Percentiles rank a stretch among this genome's conserved stretches.
phyloP scores from a whole-genome alignment of 2,113 vertebrate species.

The Rattus rattus region DNA sequence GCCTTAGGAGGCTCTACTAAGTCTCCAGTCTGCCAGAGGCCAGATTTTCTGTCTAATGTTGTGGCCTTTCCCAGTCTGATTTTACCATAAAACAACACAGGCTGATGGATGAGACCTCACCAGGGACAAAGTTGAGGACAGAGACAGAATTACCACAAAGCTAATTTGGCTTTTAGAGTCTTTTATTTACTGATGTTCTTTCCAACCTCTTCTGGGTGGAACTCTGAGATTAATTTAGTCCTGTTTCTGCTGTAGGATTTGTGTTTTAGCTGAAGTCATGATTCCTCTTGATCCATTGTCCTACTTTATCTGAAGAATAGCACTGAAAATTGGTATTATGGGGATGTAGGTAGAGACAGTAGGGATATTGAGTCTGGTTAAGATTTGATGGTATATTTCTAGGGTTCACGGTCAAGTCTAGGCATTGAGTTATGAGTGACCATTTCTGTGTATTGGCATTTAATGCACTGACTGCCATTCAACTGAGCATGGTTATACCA shows the following conservation, averaged over 20 bases:
- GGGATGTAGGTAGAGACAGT: not conserved
- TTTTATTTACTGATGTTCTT: not conserved
- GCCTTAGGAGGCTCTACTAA: not conserved
- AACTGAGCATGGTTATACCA: not conserved
- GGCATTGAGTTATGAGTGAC: not conserved
- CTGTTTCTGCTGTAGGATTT: conserved; percentile 4
- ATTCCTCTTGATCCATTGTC: not conserved
- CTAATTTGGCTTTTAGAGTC: not conserved
- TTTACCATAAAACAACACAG: not conserved
- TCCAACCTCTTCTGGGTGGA: not conserved
- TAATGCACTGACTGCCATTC: not conserved
- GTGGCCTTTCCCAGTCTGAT: not conserved
- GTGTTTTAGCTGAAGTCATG: not conserved
- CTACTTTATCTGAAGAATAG: not conserved
- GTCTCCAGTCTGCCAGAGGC: not conserved
- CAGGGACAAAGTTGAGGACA: not conserved
- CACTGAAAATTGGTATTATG: not conserved
- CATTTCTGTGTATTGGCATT: not conserved
- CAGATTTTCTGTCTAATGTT: not conserved
- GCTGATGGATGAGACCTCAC: not conserved
- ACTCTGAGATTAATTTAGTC: not conserved
- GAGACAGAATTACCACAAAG: not conserved
- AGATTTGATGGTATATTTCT: not conserved
- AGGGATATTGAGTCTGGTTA: not conserved
- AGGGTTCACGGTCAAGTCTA: not conserved